Evolutionary conservation across 37 sponge, comb jelly and placozoan species (phyloP).

Genomic region (Ephydatia muelleri): DNA sequence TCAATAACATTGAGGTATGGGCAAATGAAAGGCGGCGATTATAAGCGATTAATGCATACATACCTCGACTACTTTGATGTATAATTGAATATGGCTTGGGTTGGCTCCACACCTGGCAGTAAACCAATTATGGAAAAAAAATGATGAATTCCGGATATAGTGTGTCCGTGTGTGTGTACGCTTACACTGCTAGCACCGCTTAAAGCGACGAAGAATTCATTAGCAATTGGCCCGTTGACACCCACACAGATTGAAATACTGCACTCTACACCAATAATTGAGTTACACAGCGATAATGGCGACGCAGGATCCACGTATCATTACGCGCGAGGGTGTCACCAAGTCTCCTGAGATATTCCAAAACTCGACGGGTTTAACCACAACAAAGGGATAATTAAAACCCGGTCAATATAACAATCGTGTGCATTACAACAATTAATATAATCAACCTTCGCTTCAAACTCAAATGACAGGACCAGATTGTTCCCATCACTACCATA

Average conservation of each 20-base stretch:
- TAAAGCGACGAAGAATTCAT: not conserved
- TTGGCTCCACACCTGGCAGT: constrained; percentile 14
- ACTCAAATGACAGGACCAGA: too few species aligned
- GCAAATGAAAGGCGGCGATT: not conserved
- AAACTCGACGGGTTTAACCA: not conserved
- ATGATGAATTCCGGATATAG: not conserved
- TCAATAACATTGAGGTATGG: not conserved
- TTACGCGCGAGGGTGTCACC: not conserved
- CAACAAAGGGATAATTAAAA: not conserved
- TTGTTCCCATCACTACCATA: not conserved
- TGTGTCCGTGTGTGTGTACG: not conserved
- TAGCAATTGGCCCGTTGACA: not conserved
- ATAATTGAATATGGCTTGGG: constrained; percentile 21
- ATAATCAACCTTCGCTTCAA: not conserved
- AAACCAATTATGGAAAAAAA: constrained; percentile 18
- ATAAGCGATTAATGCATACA: constrained; percentile 12
- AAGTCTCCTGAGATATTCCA: not conserved
- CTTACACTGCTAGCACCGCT: not conserved
- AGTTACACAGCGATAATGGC: not conserved
- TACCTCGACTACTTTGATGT: constrained; percentile 65
- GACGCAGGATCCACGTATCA: not conserved
- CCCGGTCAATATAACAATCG: not conserved
- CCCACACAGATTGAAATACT: not conserved
- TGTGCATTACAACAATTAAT: not conserved
- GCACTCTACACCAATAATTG: not conserved